Percentiles rank a stretch among this genome's conserved stretches.
Conservation (phyloP, 2,888 invertebrate species). For the Alviniconcha strummeri region DNA sequence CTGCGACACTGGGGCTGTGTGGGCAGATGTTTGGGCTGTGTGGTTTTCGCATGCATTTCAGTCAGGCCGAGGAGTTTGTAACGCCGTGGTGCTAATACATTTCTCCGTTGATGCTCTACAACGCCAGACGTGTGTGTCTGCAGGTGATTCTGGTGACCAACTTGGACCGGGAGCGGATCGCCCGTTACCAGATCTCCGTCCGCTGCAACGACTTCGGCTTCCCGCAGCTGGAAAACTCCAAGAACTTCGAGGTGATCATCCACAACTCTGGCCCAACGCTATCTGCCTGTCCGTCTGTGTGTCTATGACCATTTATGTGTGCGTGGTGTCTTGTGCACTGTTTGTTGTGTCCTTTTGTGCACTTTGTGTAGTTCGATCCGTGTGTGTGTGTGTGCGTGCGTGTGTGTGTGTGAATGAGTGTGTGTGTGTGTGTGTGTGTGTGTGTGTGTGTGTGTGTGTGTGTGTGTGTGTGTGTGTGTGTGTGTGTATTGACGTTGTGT, state of each 20-base stretch:
- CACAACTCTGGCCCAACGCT: no score
- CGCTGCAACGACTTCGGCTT: constrained; percentile 62
- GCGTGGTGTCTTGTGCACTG: neutral
- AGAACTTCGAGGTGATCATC: neutral
- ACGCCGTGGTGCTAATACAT: no score
- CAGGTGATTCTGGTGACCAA: constrained; percentile 48
- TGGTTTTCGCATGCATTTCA: no score
- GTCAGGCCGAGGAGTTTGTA: no score
- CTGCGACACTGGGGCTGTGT: no score
- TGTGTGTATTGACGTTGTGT: neutral
- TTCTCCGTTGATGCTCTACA: constrained; percentile 20
- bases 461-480: neutral
- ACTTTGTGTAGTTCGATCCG: neutral
- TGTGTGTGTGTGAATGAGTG: neutral
- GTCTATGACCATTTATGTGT: neutral
- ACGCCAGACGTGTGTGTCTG: constrained; percentile 20
- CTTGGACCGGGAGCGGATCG: constrained; percentile 59
- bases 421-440: neutral
- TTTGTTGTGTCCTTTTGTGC: no score
- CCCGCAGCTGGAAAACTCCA: constrained; percentile 53
- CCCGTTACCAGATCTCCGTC: constrained; percentile 57
- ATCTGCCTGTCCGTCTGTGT: neutral
- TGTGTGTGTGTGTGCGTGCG: neutral
- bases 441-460: neutral
- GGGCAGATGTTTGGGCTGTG: no score